Conservation (phyloP, 2,888 invertebrate species). For the Acanthococcus lagerstroemiae region DNA sequence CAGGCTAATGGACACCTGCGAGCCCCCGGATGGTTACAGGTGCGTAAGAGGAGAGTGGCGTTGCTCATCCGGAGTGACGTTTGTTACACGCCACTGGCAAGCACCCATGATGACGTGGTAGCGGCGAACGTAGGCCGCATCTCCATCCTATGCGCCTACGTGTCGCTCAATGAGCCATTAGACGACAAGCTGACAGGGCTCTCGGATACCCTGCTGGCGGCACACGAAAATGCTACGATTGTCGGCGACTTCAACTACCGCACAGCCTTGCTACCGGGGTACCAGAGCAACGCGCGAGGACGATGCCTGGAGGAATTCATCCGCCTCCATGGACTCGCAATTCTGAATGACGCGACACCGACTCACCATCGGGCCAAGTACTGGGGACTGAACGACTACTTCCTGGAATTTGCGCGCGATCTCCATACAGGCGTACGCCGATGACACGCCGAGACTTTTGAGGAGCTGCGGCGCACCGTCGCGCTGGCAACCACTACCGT, state of each 20-base stretch:
- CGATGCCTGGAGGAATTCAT: neutral
- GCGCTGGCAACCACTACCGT: too few species aligned
- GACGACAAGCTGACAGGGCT: neutral
- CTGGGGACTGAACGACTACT: neutral
- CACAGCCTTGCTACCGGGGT: neutral
- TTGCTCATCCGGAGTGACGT: too few species aligned
- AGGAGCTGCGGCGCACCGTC: too few species aligned
- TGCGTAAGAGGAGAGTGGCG: too few species aligned
- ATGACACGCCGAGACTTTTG: too few species aligned
- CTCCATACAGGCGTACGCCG: too few species aligned
- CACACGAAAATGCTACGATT: neutral
- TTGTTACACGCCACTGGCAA: too few species aligned
- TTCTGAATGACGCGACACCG: neutral
- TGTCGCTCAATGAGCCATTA: neutral
- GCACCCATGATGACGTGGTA: too few species aligned
- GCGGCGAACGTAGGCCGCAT: too few species aligned
- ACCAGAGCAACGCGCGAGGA: neutral
- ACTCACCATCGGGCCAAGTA: neutral
- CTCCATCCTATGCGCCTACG: neutral
- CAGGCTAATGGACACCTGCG: too few species aligned
- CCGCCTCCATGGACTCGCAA: neutral
- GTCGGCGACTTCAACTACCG: neutral
- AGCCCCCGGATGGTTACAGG: too few species aligned
- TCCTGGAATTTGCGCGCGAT: too few species aligned
- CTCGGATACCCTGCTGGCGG: neutral